Percentiles rank a stretch among this genome's conserved stretches.
Evolutionary conservation across 1,140 invertebrate species (phyloP).

Genomic region (Atta texana): DNA sequence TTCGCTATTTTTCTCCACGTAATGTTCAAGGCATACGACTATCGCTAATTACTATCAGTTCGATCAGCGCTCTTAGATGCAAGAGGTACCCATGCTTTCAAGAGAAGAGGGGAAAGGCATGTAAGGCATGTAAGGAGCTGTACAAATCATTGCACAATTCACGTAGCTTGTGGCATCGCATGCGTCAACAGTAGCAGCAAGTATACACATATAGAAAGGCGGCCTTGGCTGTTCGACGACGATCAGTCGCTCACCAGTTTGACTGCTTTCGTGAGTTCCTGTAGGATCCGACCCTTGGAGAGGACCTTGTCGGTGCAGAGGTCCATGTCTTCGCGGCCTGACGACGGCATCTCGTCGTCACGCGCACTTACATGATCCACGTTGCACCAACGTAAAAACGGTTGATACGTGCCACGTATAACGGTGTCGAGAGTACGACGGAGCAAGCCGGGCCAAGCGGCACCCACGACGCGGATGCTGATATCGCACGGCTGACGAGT

Average conservation of each 20-base stretch:
- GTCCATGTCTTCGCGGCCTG: constrained; percentile 81
- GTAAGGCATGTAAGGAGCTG: neutral
- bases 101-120: neutral
- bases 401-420: constrained; percentile 14
- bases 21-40: neutral
- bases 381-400: constrained; percentile 45
- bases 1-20: no score
- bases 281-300: constrained; percentile 84
- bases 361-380: constrained; percentile 78
- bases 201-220: neutral
- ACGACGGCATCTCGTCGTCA: constrained; percentile 78
- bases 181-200: neutral
- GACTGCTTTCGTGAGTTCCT: constrained; percentile 85
- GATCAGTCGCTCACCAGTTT: constrained; percentile 83
- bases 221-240: neutral
- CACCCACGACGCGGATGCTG: constrained; percentile 64
- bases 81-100: neutral
- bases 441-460: constrained; percentile 44
- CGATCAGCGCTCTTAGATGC: neutral
- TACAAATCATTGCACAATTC: neutral
- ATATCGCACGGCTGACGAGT: constrained; percentile 60
- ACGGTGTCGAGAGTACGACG: constrained; percentile 27
- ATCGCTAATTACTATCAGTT: neutral
- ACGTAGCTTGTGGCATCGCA: neutral
- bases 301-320: constrained; percentile 85